These are phyloP conservation scores for Philopotamus ludificatus DNA, from an alignment of 1,140 invertebrate genomes.

Conservation along the genomic window DNA sequence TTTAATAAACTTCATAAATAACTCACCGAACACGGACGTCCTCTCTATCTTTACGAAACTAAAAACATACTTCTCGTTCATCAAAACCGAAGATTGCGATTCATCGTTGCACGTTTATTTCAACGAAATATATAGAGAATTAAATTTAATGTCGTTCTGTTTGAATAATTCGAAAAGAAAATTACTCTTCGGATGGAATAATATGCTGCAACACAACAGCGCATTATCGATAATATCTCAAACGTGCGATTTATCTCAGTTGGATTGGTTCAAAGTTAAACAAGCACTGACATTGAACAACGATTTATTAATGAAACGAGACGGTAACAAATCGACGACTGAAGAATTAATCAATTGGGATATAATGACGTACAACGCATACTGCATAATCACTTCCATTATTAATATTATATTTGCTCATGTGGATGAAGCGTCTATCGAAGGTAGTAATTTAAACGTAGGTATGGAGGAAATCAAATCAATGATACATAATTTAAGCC, in stretches of 20 bases:
- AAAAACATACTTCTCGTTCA: conserved; percentile 52
- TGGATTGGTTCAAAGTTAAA: conserved; percentile 54
- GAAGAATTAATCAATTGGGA: conserved; percentile 47
- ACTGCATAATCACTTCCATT: conserved; percentile 52
- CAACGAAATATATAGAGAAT: conserved; percentile 53
- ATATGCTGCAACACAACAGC: conserved; percentile 50
- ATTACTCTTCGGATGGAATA: conserved; percentile 51
- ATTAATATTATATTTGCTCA: conserved; percentile 50
- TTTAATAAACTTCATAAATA: conserved; percentile 53
- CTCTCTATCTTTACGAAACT: conserved; percentile 49
- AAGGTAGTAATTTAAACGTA: conserved; percentile 44
- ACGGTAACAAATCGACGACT: conserved; percentile 43
- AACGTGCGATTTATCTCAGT: conserved; percentile 51
- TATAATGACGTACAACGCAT: conserved; percentile 52
- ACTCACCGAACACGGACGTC: conserved; percentile 48
- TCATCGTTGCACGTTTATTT: conserved; percentile 52
- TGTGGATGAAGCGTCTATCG: conserved; percentile 44
- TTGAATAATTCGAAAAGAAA: conserved; percentile 52
- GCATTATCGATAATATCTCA: conserved; percentile 55
- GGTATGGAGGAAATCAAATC: conserved; percentile 52
- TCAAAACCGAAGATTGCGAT: conserved; percentile 50
- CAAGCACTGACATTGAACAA: conserved; percentile 51
- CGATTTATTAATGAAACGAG: conserved; percentile 49
- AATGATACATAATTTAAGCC: conserved; percentile 49
- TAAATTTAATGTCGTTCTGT: conserved; percentile 54